Evolutionary conservation across 2,113 vertebrate genomes (phyloP).

Genomic region (Fregata magnificens): DNA sequence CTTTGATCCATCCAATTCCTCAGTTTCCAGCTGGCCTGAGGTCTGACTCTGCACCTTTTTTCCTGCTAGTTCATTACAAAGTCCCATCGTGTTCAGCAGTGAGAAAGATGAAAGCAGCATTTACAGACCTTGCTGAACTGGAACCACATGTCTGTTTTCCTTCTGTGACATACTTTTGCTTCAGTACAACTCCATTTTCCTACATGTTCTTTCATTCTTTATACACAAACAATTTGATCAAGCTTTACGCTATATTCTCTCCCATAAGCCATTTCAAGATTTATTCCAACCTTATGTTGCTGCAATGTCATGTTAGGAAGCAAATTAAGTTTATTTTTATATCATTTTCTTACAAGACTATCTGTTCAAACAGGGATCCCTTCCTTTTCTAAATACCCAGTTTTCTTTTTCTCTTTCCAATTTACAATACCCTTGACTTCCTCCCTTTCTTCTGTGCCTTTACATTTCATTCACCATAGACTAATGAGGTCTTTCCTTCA

Average conservation of each 20-base stretch:
- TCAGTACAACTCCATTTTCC: not conserved
- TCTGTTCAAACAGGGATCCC: not conserved
- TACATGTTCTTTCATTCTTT: not conserved
- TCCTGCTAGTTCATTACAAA: not conserved
- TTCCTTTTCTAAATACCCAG: not conserved
- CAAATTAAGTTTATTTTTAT: not conserved
- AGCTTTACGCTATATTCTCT: not conserved
- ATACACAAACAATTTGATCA: not conserved
- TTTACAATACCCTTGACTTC: not conserved
- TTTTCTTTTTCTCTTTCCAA: not conserved
- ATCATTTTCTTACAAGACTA: not conserved
- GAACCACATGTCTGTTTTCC: conserved; percentile 21
- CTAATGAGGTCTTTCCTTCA: conserved; percentile 24
- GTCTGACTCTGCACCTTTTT: not conserved
- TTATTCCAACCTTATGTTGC: conserved; percentile 9
- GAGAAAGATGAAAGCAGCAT: not conserved
- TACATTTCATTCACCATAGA: not conserved
- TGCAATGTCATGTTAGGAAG: not conserved
- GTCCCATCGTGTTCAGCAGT: not conserved
- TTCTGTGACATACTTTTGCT: not conserved
- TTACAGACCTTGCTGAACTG: conserved; percentile 16
- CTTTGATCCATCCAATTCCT: not conserved
- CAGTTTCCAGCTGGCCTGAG: not conserved
- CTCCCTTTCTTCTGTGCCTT: conserved; percentile 27
- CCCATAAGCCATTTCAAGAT: not conserved